A percentile compares a stretch with the other conserved stretches of the same genome.
Evolutionary conservation across 2,888 invertebrate genomes (phyloP).

Genomic region (Steinernema hermaphroditum): DNA sequence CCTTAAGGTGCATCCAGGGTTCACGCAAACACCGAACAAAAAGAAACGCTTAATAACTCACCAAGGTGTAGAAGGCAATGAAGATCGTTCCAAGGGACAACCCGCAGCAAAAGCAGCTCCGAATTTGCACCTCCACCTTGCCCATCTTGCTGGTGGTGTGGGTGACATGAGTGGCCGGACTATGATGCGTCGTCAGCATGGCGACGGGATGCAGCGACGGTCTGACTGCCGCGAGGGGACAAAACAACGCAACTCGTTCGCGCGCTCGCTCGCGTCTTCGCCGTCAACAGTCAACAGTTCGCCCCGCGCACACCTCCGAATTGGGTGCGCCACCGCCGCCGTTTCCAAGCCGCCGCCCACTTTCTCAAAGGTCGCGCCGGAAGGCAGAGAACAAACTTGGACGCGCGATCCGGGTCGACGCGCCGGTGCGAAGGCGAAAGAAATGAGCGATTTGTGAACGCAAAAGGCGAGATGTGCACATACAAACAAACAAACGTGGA

Average conservation of each 20-base stretch:
- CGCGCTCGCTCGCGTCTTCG: slow-evolving; percentile 10
- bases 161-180: slow-evolving; percentile 10
- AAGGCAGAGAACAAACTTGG: slow-evolving; percentile 15
- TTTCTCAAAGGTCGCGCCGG: slow-evolving; percentile 2
- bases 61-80: slow-evolving; percentile 65
- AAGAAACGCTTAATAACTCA: slow-evolving; percentile 51
- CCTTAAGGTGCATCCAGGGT: no score
- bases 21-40: no score
- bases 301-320: slow-evolving; percentile 26
- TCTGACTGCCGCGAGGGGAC: background rate
- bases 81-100: slow-evolving; percentile 61
- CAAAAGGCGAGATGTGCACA: background rate
- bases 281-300: background rate
- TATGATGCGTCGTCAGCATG: slow-evolving; percentile 19
- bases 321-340: slow-evolving; percentile 5
- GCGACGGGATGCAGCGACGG: background rate
- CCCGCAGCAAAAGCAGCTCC: slow-evolving; percentile 65
- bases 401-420: slow-evolving; percentile 12
- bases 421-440: background rate
- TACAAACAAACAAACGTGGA: slow-evolving; percentile 11
- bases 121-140: slow-evolving; percentile 64
- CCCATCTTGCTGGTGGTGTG: slow-evolving; percentile 46
- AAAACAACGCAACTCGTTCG: slow-evolving; percentile 25
- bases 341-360: background rate
- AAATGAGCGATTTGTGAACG: background rate